These are phyloP conservation scores for Sycophaga agraensis DNA, from an alignment of 1,140 invertebrate genomes.

Conservation along the genomic window DNA sequence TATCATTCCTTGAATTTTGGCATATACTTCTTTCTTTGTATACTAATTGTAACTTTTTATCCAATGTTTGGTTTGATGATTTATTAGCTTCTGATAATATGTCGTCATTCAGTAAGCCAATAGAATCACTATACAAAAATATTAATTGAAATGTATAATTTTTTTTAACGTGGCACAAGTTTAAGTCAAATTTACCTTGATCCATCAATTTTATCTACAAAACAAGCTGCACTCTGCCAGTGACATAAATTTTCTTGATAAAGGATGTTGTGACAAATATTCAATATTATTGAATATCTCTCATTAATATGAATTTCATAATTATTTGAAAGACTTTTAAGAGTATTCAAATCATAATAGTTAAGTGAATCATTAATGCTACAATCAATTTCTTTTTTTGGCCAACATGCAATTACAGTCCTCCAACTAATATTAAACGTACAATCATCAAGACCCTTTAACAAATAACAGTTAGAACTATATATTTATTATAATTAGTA, in stretches of 20 bases:
- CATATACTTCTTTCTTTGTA: conserved; percentile 43
- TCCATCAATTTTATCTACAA: conserved; percentile 31
- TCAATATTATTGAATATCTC: conserved; percentile 41
- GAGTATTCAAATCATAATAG: conserved; percentile 43
- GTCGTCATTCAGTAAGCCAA: too few relatives aligned
- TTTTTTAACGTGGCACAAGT: too few relatives aligned
- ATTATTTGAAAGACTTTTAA: conserved; percentile 45
- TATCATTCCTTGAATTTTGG: background rate
- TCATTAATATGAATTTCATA: conserved; percentile 39
- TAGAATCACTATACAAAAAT: too few relatives aligned
- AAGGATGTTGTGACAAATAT: conserved; percentile 51
- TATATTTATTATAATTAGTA: conserved; percentile 36
- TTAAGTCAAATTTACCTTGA: conserved; percentile 41
- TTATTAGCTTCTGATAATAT: too few relatives aligned
- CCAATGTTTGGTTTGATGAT: too few relatives aligned
- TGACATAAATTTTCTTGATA: conserved; percentile 39
- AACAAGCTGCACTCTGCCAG: conserved; percentile 38
- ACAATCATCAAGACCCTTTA: conserved; percentile 36
- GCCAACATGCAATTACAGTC: conserved; percentile 34
- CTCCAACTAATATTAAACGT: conserved; percentile 38
- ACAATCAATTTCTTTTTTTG: conserved; percentile 36
- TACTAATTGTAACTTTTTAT: conserved; percentile 38
- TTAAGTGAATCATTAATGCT: conserved; percentile 31
- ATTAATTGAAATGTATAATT: too few relatives aligned
- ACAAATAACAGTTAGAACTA: too few relatives aligned